A percentile compares a stretch with the other conserved stretches of the same genome.
Conservation (phyloP, 1,140 invertebrate species). For the Vollenhovia emeryi region DNA sequence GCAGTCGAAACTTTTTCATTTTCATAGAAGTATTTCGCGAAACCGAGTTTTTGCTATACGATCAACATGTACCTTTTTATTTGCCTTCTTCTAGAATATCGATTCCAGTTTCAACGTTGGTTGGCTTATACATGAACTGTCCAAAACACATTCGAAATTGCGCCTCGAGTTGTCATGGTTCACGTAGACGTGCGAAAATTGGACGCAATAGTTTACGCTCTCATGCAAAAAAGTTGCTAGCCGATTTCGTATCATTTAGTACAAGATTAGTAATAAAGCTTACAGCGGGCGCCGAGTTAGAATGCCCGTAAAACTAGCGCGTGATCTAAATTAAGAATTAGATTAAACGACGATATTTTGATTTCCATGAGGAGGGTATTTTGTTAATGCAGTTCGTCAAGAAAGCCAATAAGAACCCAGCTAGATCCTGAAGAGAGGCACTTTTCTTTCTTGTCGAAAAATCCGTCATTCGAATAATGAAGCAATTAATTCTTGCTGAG, state of each 20-base stretch:
- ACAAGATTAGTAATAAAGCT: conserved; percentile 58
- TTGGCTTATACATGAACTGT: not conserved
- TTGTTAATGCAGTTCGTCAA: conserved; percentile 22
- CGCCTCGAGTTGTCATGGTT: conserved; percentile 45
- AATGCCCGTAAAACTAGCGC: conserved; percentile 45
- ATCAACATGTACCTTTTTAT: not conserved
- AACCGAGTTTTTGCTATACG: conserved; percentile 5
- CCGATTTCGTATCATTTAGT: conserved; percentile 34
- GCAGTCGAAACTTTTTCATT: not conserved
- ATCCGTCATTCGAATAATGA: not conserved
- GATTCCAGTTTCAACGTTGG: conserved; percentile 36
- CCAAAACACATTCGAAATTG: conserved; percentile 34
- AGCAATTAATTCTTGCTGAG: not conserved
- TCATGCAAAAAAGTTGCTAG: conserved; percentile 50
- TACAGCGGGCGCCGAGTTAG: conserved; percentile 20
- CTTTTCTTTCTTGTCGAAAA: not conserved
- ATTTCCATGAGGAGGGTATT: conserved; percentile 22
- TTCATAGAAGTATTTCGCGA: not conserved
- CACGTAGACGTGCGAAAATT: conserved; percentile 56
- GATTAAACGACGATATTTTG: conserved; percentile 50
- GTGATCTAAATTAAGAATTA: conserved; percentile 51
- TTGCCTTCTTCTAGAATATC: not conserved
- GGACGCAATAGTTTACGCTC: conserved; percentile 55
- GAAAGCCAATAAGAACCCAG: conserved; percentile 34
- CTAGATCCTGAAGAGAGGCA: conserved; percentile 22